These are phyloP conservation scores for Stenodema calcarata DNA, from an alignment of 2,888 invertebrate species.

Conservation along the genomic window DNA sequence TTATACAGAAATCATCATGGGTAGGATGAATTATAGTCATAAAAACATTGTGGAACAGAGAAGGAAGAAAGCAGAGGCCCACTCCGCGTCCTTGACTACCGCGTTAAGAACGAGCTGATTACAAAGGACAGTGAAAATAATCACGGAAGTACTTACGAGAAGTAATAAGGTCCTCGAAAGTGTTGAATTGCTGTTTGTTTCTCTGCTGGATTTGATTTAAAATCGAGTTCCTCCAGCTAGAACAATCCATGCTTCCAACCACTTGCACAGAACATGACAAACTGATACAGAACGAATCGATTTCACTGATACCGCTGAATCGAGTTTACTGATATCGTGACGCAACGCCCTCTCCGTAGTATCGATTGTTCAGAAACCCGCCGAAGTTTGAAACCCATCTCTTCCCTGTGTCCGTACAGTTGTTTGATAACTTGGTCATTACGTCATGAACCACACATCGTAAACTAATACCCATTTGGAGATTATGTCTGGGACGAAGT, in stretches of 20 bases:
- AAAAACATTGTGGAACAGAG: neutral
- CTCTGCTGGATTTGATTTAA: slow-evolving; percentile 74
- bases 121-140: neutral
- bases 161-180: slow-evolving; percentile 78
- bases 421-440: too few species aligned
- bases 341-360: neutral
- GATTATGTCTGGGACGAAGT: too few species aligned
- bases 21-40: neutral
- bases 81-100: slow-evolving; percentile 16
- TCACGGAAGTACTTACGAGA: slow-evolving; percentile 72
- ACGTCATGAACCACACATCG: too few species aligned
- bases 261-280: slow-evolving; percentile 50
- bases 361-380: neutral
- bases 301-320: slow-evolving; percentile 18
- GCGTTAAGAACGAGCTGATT: neutral
- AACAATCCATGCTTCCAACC: slow-evolving; percentile 43
- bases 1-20: neutral
- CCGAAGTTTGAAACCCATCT: neutral
- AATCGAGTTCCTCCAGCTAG: slow-evolving; percentile 73
- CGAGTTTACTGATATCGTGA: slow-evolving; percentile 5
- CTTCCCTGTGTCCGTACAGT: too few species aligned
- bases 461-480: too few species aligned
- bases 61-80: neutral
- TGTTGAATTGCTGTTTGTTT: slow-evolving; percentile 76
- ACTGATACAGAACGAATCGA: slow-evolving; percentile 40